Evolutionary conservation across 2,113 vertebrate species (phyloP).

Genomic region (Thalassarche chlororhynchos): DNA sequence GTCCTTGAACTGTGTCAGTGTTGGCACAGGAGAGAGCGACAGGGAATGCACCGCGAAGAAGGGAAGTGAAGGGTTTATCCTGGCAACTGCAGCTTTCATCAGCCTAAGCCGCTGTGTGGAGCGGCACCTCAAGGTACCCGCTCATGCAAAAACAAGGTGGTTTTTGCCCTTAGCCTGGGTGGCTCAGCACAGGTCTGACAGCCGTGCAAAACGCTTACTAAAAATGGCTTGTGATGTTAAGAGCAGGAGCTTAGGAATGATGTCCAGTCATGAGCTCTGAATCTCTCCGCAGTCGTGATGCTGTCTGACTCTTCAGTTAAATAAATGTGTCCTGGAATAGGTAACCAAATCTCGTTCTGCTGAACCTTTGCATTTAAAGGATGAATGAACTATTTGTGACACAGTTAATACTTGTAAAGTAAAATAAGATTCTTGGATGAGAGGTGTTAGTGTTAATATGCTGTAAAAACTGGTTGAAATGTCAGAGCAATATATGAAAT

Average conservation of each 20-base stretch:
- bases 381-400: neutral
- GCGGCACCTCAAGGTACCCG: neutral
- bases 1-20: neutral
- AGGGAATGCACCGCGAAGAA: rapidly evolving
- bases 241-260: neutral
- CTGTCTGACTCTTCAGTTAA: neutral
- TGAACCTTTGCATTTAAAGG: neutral
- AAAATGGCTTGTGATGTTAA: neutral
- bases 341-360: neutral
- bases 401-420: neutral
- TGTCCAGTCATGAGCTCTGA: neutral
- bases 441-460: neutral
- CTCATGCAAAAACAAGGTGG: neutral
- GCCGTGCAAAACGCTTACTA: neutral
- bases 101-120: neutral
- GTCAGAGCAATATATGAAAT: neutral
- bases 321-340: neutral
- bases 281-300: rapidly evolving
- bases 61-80: neutral
- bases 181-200: neutral
- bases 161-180: neutral
- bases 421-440: neutral
- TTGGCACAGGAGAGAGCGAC: neutral
- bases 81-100: neutral
- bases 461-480: neutral